Base-by-base conservation (phyloP, 2,797 vertebrate genomes). In the Darevskia mixta region DNA sequence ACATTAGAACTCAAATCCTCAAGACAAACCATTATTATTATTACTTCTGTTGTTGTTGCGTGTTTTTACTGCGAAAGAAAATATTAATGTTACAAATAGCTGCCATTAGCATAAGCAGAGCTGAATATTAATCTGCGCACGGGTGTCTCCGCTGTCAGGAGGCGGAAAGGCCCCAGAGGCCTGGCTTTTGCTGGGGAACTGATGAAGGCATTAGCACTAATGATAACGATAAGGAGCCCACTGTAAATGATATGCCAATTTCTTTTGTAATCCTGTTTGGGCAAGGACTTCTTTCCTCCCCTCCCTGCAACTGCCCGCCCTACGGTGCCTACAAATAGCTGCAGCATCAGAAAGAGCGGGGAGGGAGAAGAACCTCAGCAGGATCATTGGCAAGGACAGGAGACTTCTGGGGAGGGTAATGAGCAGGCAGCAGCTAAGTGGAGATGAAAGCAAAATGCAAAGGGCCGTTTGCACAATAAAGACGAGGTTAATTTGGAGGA, bases 1-100 rank as follows among this genome's bases (percentile, higher is more conserved):
- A 96, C 94, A 95, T 97, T 96, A 96, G 67, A 95, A 91, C 93
- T 95, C 93, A 96, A 95, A 96, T 97, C 94, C 87, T 94, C 92
- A 90, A 95, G 96, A 96, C 94, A 97, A 97, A 97, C 95, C 94
- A 84, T 96, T 94, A 94, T 94, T 95, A 92, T 94, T 94, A 90
- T 93, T 94, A 79, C 93, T 94, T 76, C 85, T 95, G 90, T 96
- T 94, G 95, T 81, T 32, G 20, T 29, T 67, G 64, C 32, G 29
- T 82, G 75, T 95, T 96, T 94, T 93, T 43, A 96, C 92, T 92
- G 94, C 94, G 92, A 86, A 95, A 96, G 94, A 97, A 96, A 96
- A 96, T 97, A 97, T 96, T 97, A 96, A 96, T 96, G 95, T 95
- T 96, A 97, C 94, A 96, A 97, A 97, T 95, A 92, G 94, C 92